Evolutionary conservation across 2,797 vertebrate species (phyloP).

Genomic region (Poeciliopsis infans): DNA sequence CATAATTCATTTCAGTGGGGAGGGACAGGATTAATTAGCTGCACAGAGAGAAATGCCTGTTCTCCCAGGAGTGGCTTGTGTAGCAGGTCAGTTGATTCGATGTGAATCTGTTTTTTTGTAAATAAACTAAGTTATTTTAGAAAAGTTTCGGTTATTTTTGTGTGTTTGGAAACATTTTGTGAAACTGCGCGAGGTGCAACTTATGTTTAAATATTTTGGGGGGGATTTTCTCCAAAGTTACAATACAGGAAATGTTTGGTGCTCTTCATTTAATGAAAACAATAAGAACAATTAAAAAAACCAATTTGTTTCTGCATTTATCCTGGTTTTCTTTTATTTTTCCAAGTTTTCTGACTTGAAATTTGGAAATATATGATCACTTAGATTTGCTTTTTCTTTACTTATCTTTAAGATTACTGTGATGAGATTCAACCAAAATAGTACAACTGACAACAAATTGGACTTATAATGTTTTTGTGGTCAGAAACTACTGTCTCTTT

Average conservation of each 20-base stretch:
- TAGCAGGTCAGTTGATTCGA: background rate
- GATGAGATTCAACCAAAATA: background rate
- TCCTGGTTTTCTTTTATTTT: conserved; percentile 10
- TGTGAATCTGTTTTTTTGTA: background rate
- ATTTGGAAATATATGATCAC: conserved; percentile 25
- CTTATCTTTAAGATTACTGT: background rate
- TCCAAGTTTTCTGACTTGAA: conserved; percentile 30
- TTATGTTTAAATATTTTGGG: too few relatives aligned
- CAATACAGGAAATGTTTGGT: background rate
- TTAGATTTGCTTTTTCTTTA: background rate
- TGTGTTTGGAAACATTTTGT: background rate
- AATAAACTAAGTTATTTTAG: background rate
- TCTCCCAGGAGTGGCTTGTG: background rate
- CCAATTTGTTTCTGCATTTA: background rate
- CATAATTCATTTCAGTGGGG: background rate
- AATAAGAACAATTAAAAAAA: background rate
- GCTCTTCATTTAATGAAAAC: background rate
- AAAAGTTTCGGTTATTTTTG: background rate
- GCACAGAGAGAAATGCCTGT: background rate
- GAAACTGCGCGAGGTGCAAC: background rate
- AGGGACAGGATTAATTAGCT: background rate
- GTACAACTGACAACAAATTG: conserved; percentile 1
- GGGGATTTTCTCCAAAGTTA: background rate
- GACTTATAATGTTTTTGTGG: conserved; percentile 18
- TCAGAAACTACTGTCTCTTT: conserved; percentile 30